These are phyloP conservation scores for Acyrthosiphon pisum DNA, from an alignment of 1,140 invertebrate genomes.

Conservation along the genomic window DNA sequence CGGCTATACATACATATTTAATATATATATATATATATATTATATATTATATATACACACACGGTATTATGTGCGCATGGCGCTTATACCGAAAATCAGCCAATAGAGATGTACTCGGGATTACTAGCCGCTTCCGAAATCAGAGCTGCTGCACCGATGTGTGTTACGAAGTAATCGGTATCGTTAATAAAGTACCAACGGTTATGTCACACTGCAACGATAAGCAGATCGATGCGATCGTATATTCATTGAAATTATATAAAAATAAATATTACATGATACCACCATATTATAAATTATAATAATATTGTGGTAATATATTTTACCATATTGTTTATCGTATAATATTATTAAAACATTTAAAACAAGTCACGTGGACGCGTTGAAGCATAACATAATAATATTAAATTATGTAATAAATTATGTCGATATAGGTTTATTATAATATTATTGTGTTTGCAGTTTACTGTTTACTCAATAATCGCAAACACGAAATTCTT, in stretches of 20 bases:
- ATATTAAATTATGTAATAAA: background rate
- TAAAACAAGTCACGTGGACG: too few species aligned
- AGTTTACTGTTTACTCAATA: too few species aligned
- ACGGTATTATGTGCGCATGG: background rate
- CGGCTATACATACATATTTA: background rate
- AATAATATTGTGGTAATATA: too few species aligned
- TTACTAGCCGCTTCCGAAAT: constrained; percentile 16
- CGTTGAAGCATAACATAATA: background rate
- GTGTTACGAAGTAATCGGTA: background rate
- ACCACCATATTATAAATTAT: background rate
- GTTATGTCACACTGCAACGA: background rate
- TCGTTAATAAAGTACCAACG: background rate
- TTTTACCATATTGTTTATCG: too few species aligned
- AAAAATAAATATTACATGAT: background rate
- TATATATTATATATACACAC: background rate
- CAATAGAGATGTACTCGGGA: background rate
- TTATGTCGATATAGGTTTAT: background rate
- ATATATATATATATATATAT: background rate
- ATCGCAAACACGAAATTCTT: too few species aligned
- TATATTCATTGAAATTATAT: too few species aligned
- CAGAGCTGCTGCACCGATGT: background rate
- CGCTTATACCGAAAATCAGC: background rate
- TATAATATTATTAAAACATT: too few species aligned
- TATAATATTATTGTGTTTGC: background rate
- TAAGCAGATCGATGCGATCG: background rate